Conservation (phyloP, 2,888 invertebrate genomes). For the Loripinus fragilis region DNA sequence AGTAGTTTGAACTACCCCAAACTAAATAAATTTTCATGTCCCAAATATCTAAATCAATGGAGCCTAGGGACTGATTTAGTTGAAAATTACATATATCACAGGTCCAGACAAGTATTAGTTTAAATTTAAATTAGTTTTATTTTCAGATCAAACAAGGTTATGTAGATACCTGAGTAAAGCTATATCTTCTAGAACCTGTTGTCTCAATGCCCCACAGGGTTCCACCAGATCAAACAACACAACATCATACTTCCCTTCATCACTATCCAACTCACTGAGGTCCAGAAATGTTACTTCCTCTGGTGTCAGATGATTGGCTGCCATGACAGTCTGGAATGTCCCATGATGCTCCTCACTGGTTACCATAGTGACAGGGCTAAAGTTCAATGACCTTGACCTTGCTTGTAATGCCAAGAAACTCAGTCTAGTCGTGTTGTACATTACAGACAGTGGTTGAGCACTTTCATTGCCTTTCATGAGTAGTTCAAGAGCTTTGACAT, state of each 20-base stretch:
- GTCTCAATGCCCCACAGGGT: constrained; percentile 72
- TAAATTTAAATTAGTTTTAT: too few species aligned
- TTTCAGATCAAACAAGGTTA: too few species aligned
- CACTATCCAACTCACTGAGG: constrained; percentile 38
- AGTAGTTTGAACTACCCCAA: too few species aligned
- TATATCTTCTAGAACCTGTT: constrained; percentile 76
- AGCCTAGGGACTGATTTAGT: too few species aligned
- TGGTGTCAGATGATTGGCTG: constrained; percentile 52
- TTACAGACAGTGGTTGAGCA: constrained; percentile 46
- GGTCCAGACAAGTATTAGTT: too few species aligned
- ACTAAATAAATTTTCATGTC: too few species aligned
- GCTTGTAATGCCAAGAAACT: constrained; percentile 74
- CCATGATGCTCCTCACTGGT: constrained; percentile 59
- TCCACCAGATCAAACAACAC: constrained; percentile 71
- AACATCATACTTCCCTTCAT: constrained; percentile 56
- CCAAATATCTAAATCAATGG: too few species aligned
- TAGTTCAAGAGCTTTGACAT: constrained; percentile 62
- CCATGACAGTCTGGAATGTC: constrained; percentile 55
- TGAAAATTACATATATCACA: too few species aligned
- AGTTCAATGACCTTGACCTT: constrained; percentile 63
- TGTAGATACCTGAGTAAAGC: constrained; percentile 75
- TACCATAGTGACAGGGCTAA: constrained; percentile 60
- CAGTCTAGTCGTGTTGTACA: constrained; percentile 68
- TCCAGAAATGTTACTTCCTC: constrained; percentile 52
- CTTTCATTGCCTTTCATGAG: constrained; percentile 21